phyloP scores from a whole-genome alignment of 2,888 invertebrate genomes.

The Patella caerulea region DNA sequence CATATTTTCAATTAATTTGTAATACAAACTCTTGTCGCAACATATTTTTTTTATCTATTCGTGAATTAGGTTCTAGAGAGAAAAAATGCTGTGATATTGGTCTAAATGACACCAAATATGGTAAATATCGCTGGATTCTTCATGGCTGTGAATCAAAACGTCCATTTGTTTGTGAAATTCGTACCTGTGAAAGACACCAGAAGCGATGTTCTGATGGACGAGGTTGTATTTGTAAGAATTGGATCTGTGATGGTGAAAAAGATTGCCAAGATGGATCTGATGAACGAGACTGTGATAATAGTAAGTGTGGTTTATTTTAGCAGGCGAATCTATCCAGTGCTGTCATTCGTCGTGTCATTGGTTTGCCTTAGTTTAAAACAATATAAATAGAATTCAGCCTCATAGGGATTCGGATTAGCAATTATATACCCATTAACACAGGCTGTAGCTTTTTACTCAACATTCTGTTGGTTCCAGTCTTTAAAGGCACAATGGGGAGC shows the following conservation, averaged over 20 bases:
- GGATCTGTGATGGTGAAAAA: constrained; percentile 51
- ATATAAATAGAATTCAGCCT: no score
- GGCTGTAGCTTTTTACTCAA: no score
- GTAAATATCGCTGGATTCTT: constrained; percentile 72
- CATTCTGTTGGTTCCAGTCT: no score
- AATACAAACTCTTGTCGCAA: background rate
- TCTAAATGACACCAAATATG: constrained; percentile 30
- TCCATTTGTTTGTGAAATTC: constrained; percentile 50
- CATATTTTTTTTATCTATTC: background rate
- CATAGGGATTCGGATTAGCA: no score
- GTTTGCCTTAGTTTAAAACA: background rate
- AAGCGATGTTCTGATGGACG: constrained; percentile 48
- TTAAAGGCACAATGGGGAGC: no score
- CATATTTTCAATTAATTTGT: background rate
- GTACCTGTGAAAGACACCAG: constrained; percentile 48
- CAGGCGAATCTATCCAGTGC: background rate
- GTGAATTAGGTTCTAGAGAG: constrained; percentile 28
- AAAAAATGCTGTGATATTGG: constrained; percentile 38
- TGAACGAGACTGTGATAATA: constrained; percentile 48
- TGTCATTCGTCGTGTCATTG: background rate
- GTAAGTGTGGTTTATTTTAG: constrained; percentile 17
- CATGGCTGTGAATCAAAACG: constrained; percentile 44
- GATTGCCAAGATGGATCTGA: constrained; percentile 59
- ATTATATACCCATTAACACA: no score
- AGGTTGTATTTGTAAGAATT: constrained; percentile 45